These are phyloP conservation scores for Caenorhabditis doughertyi DNA, from an alignment of 2,888 invertebrate genomes.

Conservation along the genomic window DNA sequence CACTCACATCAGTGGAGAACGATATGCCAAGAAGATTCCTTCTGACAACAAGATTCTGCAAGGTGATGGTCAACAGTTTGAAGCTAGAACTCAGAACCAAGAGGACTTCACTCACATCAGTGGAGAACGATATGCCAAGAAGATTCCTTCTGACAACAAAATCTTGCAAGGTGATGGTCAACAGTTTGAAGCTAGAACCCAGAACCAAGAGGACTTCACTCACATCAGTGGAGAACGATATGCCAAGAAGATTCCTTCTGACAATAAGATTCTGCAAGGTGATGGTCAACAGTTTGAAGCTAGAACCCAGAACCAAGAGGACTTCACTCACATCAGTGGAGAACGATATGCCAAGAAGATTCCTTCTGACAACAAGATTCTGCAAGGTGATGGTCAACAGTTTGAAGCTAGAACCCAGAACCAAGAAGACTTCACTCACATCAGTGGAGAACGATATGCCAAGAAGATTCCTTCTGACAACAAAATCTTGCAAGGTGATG, in stretches of 20 bases:
- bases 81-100: conserved; percentile 2
- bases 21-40: conserved; percentile 9
- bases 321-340: conserved; percentile 16
- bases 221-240: conserved; percentile 3
- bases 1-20: conserved; percentile 2
- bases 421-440: conserved; percentile 2
- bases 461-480: conserved; percentile 17
- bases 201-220: conserved; percentile 13
- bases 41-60: conserved; percentile 2
- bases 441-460: conserved; percentile 12
- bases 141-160: conserved; percentile 8
- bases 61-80: conserved; percentile 1
- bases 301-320: background rate
- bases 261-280: conserved; percentile 6
- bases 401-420: background rate
- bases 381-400: conserved; percentile 16
- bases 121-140: conserved; percentile 12
- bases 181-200: background rate
- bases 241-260: conserved; percentile 1
- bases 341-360: conserved; percentile 10
- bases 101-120: conserved; percentile 4
- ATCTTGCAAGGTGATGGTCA: conserved; percentile 4
- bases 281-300: conserved; percentile 24
- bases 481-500: conserved; percentile 24
- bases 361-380: conserved; percentile 21